phyloP scores from a whole-genome alignment of 1,140 invertebrate genomes.

The Kradibia gibbosae region DNA sequence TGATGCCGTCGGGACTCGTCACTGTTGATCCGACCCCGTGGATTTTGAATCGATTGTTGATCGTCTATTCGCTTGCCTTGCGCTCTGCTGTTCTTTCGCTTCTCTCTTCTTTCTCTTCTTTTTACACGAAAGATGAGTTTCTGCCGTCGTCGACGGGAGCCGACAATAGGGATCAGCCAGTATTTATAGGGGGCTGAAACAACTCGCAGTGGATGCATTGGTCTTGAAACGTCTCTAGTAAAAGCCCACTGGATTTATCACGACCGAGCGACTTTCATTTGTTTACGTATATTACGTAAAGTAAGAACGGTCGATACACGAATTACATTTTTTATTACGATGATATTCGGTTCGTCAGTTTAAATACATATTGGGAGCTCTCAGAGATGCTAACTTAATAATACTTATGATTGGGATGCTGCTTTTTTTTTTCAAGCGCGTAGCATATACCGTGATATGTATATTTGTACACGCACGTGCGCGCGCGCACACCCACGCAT shows the following conservation, averaged over 20 bases:
- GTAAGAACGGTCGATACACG: background rate
- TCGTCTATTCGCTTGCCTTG: conserved; percentile 33
- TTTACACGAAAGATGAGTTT: too few relatives aligned
- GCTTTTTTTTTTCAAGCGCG: too few relatives aligned
- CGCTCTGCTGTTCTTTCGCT: conserved; percentile 31
- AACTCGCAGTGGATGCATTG: background rate
- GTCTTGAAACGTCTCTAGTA: background rate
- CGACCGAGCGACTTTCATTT: background rate
- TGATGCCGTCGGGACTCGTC: background rate
- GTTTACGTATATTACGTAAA: background rate
- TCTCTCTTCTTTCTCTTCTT: background rate
- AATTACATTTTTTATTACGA: background rate
- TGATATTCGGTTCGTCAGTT: background rate
- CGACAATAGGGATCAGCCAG: background rate
- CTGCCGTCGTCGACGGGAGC: background rate
- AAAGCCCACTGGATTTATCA: background rate
- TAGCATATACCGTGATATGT: too few relatives aligned
- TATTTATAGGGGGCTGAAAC: conserved; percentile 9
- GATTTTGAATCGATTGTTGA: conserved; percentile 43
- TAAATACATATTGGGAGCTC: background rate
- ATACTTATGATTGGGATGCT: background rate
- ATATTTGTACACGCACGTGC: too few relatives aligned
- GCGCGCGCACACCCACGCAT: too few relatives aligned
- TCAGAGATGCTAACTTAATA: background rate
- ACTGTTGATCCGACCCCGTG: background rate